Evolutionary conservation across 2,113 vertebrate species (phyloP).

Genomic region (Anhinga anhinga): DNA sequence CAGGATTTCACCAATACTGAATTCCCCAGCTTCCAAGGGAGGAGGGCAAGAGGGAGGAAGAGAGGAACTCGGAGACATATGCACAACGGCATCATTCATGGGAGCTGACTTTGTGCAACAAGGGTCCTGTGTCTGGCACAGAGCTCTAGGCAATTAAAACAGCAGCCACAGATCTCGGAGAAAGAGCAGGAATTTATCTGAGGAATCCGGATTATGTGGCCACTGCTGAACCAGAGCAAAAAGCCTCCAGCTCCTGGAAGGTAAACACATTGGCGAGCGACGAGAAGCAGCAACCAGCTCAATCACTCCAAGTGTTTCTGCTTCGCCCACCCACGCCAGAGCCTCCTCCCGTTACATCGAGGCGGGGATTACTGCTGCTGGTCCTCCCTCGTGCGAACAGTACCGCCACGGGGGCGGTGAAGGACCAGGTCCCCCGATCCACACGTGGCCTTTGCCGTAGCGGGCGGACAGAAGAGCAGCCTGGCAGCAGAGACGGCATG

Average conservation of each 20-base stretch:
- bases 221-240: background rate
- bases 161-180: slow-evolving; percentile 20
- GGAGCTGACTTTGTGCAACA: slow-evolving; percentile 30
- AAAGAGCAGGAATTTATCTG: slow-evolving; percentile 53
- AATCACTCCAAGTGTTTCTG: background rate
- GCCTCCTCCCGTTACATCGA: fast-evolving
- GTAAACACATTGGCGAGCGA: background rate
- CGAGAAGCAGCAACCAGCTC: background rate
- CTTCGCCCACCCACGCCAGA: background rate
- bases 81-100: slow-evolving; percentile 65
- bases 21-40: slow-evolving; percentile 7
- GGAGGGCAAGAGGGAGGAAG: background rate
- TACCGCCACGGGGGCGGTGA: background rate
- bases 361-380: background rate
- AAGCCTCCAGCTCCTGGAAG: background rate
- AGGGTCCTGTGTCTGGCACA: slow-evolving; percentile 60
- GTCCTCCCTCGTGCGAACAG: background rate
- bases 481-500: background rate
- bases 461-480: background rate
- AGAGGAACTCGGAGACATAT: background rate
- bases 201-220: slow-evolving; percentile 59
- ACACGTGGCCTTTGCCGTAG: fast-evolving
- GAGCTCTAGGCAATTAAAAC: slow-evolving; percentile 32
- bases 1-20: background rate
- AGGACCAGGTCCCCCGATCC: background rate